Evolutionary conservation across 2,113 vertebrate species (phyloP).

Genomic region (Elaphurus davidianus): DNA sequence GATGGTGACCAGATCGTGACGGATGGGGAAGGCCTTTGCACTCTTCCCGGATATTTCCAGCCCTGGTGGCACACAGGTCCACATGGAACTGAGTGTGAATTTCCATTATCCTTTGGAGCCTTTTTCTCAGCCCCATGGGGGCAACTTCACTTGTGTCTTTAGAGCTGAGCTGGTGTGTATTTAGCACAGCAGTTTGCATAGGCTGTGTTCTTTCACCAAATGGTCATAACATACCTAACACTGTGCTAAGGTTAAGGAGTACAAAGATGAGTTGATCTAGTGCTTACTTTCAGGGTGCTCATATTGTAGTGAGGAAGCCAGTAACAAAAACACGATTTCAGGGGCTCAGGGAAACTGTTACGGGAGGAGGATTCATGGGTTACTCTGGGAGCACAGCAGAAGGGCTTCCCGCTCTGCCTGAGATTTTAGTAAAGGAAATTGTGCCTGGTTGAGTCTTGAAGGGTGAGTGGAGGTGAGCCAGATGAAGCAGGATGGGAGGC

Average conservation of each 20-base stretch:
- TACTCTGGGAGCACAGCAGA: background rate
- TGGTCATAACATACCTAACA: background rate
- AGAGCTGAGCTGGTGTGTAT: background rate
- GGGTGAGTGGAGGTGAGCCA: background rate
- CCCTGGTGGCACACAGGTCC: background rate
- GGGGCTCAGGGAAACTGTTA: background rate
- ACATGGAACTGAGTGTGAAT: background rate
- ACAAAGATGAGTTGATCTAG: background rate
- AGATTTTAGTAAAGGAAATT: background rate
- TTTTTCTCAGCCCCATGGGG: background rate
- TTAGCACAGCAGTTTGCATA: background rate
- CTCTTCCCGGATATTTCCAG: background rate
- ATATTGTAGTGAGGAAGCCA: background rate
- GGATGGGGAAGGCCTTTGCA: background rate
- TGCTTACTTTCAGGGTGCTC: background rate
- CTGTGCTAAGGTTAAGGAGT: background rate
- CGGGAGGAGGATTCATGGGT: background rate
- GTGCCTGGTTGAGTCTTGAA: background rate
- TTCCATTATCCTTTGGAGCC: background rate
- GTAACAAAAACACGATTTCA: background rate
- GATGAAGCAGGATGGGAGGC: background rate
- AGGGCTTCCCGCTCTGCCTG: background rate
- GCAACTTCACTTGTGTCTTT: background rate
- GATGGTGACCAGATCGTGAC: background rate
- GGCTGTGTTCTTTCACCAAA: background rate